These are phyloP conservation scores for Leucophenga montana DNA, from an alignment of 2,888 invertebrate genomes.

Conservation along the genomic window DNA sequence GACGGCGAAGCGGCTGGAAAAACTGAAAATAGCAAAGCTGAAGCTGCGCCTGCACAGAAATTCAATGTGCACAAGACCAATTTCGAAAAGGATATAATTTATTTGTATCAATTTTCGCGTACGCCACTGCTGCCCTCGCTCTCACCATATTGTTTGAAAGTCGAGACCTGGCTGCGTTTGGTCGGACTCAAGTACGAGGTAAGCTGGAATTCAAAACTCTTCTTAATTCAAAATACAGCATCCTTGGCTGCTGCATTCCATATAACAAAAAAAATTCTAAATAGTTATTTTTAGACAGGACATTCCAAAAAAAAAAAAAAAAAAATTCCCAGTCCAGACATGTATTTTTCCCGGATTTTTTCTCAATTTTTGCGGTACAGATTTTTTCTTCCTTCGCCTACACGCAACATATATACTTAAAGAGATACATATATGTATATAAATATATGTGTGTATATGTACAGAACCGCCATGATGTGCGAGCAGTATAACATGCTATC, in stretches of 20 bases:
- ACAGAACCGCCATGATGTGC: conserved; percentile 25
- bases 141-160: conserved; percentile 94
- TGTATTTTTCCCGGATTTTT: conserved; percentile 20
- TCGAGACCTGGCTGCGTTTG: conserved; percentile 95
- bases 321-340: conserved; percentile 23
- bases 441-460: background rate
- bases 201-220: conserved; percentile 74
- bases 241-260: background rate
- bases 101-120: conserved; percentile 94
- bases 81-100: conserved; percentile 93
- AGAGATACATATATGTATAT: background rate
- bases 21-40: conserved; percentile 69
- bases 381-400: conserved; percentile 49
- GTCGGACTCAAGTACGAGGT: conserved; percentile 96
- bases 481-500: conserved; percentile 21
- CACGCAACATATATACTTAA: conserved; percentile 5
- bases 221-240: conserved; percentile 34
- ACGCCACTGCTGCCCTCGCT: conserved; percentile 91
- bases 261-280: background rate
- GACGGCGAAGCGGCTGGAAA: conserved; percentile 72
- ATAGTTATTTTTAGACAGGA: background rate
- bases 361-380: conserved; percentile 60
- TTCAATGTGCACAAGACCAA: conserved; percentile 88
- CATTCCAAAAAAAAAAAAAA: background rate
- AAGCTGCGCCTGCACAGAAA: conserved; percentile 80